Percentiles rank a stretch among this genome's conserved stretches.
Evolutionary conservation across 2,113 vertebrate species (phyloP).

Genomic region (Nerophis lumbriciformis): DNA sequence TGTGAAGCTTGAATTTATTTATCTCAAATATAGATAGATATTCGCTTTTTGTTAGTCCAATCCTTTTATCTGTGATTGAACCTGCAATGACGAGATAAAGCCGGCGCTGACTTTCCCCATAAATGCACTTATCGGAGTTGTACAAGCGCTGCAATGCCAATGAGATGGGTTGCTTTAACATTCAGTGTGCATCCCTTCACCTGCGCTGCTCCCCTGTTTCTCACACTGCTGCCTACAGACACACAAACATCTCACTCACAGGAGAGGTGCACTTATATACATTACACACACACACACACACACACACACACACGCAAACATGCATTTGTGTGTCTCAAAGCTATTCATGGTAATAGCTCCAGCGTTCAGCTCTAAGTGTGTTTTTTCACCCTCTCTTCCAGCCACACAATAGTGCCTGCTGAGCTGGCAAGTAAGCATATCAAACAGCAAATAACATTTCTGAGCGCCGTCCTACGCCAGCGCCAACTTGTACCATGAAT

Average conservation of each 20-base stretch:
- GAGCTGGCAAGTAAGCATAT: slow-evolving; percentile 70
- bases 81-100: slow-evolving; percentile 74
- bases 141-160: slow-evolving; percentile 63
- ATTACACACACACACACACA: slow-evolving; percentile 15
- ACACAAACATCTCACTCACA: slow-evolving; percentile 22
- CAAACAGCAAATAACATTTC: slow-evolving; percentile 72
- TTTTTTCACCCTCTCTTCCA: slow-evolving; percentile 45
- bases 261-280: slow-evolving; percentile 12
- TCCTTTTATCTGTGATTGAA: slow-evolving; percentile 69
- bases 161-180: slow-evolving; percentile 65
- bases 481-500: slow-evolving; percentile 69
- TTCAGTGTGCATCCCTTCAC: slow-evolving; percentile 56
- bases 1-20: slow-evolving; percentile 33
- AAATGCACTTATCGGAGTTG: slow-evolving; percentile 71
- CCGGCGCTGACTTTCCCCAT: slow-evolving; percentile 62
- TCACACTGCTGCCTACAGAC: slow-evolving; percentile 33
- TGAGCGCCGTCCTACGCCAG: slow-evolving; percentile 59
- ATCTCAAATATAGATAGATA: slow-evolving; percentile 16
- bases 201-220: slow-evolving; percentile 41
- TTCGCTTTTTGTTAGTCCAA: slow-evolving; percentile 55
- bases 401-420: slow-evolving; percentile 64
- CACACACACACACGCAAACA: slow-evolving; percentile 31
- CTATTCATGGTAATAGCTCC: slow-evolving; percentile 60
- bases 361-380: slow-evolving; percentile 57
- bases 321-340: slow-evolving; percentile 49